Conservation (phyloP, 2,888 invertebrate species). For the Drosophila kokeensis region DNA sequence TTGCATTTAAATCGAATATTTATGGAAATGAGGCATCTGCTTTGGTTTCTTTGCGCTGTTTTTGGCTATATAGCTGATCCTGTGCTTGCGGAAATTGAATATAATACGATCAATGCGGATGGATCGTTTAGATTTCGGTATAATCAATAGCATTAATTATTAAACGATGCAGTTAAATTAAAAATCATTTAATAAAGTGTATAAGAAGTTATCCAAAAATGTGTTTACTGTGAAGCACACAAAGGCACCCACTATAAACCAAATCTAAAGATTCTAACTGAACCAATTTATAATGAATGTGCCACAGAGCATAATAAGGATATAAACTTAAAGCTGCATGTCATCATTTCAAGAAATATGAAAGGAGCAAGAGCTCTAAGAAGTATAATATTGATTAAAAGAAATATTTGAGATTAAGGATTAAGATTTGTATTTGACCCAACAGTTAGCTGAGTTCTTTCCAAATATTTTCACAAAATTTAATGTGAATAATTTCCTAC, state of each 20-base stretch:
- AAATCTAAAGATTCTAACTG: not conserved
- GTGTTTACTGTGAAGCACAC: not conserved
- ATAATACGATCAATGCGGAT: constrained; percentile 89
- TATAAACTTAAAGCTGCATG: not conserved
- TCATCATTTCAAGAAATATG: not conserved
- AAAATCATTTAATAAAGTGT: not conserved
- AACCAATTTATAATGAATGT: not conserved
- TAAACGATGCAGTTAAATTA: not conserved
- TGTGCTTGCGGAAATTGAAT: constrained; percentile 85
- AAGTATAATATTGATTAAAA: not conserved
- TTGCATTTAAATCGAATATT: constrained; percentile 22
- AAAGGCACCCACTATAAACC: not conserved
- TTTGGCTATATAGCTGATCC: constrained; percentile 35
- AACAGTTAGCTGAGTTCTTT: not conserved
- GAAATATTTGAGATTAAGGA: not conserved
- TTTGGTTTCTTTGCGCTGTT: constrained; percentile 44
- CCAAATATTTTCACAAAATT: not conserved
- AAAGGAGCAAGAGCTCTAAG: not conserved
- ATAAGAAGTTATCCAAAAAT: not conserved
- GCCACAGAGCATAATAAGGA: not conserved
- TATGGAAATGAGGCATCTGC: constrained; percentile 59
- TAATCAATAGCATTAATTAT: constrained; percentile 10
- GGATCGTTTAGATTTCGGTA: constrained; percentile 92
- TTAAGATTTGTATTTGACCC: not conserved
- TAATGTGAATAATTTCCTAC: not conserved